These are phyloP conservation scores for Perca flavescens DNA, from an alignment of 2,113 vertebrate species.

Conservation along the genomic window DNA sequence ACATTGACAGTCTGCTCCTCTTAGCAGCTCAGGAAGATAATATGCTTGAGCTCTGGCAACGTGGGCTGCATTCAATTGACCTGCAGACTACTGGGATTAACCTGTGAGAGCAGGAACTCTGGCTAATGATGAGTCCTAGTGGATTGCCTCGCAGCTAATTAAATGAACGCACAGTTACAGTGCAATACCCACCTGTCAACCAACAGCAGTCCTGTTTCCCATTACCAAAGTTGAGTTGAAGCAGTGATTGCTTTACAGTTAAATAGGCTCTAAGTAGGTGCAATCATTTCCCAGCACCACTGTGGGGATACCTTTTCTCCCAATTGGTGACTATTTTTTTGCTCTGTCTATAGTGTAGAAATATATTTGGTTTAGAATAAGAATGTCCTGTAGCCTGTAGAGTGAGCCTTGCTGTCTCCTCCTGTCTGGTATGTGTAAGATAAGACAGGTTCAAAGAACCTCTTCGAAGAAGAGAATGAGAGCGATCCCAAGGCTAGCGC, in stretches of 20 bases:
- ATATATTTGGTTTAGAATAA: no score
- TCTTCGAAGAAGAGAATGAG: no score
- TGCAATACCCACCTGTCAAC: slow-evolving; percentile 20
- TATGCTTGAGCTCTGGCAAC: slow-evolving; percentile 14
- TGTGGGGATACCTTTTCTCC: slow-evolving; percentile 4
- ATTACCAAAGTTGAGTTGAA: slow-evolving; percentile 7
- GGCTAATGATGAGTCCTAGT: slow-evolving; percentile 50
- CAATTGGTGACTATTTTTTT: neutral
- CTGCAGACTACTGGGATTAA: slow-evolving; percentile 44
- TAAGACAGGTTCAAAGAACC: no score
- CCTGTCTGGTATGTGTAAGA: no score
- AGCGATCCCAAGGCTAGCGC: no score
- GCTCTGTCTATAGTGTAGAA: no score
- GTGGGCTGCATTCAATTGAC: slow-evolving; percentile 36
- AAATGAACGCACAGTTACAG: slow-evolving; percentile 45
- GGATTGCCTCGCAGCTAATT: slow-evolving; percentile 57
- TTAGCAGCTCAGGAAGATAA: slow-evolving; percentile 35
- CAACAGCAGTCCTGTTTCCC: slow-evolving; percentile 1
- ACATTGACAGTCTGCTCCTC: slow-evolving; percentile 33
- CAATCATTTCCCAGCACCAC: neutral
- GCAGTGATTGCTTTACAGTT: slow-evolving; percentile 23
- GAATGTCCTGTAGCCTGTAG: no score
- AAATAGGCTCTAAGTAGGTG: slow-evolving; percentile 17
- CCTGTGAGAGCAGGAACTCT: slow-evolving; percentile 29
- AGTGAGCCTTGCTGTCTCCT: neutral